Base-by-base conservation (phyloP, 2,888 invertebrate genomes). In the Hirtodrosophila trivittata region DNA sequence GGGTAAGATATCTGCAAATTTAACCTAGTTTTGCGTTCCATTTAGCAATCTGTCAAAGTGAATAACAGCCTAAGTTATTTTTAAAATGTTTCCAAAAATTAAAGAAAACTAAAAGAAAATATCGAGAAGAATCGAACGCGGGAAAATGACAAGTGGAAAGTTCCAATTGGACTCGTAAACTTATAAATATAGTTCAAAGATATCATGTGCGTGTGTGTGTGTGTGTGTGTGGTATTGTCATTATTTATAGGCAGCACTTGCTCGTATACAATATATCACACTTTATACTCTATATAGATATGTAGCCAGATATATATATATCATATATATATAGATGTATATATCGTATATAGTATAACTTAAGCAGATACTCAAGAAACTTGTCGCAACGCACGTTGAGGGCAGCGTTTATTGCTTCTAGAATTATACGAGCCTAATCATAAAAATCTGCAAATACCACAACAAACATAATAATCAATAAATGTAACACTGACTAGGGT, bases 201-300 rank as follows among this genome's bases (percentile, higher is more conserved):
- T 68, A 74, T 73, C 41, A 67, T 30, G 25, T 13, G n/a, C 30
- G n/a, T 33, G 9, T 50, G 12, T 52, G 12, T 56, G 12, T 45
- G 12, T 55, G 28, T 30, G 16, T 32, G 37, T 47, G 26, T 45
- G 42, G 57, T 46, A 37, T 41, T 37, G 49, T 49, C 49, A 84
- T 78, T 78, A 84, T 78, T 78, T 75, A 78, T 78, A 84, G 85
- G 82, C 62, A 54, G 66, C 85, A 81, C 77, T 78, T 75, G 71
- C 59, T 60, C 50, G 60, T 59, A 57, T 58, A 65, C 54, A 32
- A 25, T 39, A 28, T 32, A n/a, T n/a, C n/a, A n/a, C n/a, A n/a
- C n/a, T n/a, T 43, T 30, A 50, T 50, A 59, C 46, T 59, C 66
- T 67, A 16, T 35, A 35, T 41, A 43, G 28, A 56, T 21, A 42